Evolutionary conservation across 1,140 invertebrate species (phyloP).

Genomic region (Rhyzopertha dominica): DNA sequence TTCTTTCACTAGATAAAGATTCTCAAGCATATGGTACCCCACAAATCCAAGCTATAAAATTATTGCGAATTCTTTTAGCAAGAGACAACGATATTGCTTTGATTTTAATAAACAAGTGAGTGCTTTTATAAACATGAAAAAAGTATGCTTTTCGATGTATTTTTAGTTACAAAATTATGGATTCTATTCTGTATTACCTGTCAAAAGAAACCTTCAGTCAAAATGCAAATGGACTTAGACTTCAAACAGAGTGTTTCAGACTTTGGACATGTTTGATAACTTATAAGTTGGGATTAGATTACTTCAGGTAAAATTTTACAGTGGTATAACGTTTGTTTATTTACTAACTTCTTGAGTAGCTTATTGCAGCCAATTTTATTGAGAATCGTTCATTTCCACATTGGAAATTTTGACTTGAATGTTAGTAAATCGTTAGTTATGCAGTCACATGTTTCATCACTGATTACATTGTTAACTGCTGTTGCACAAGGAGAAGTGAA

Average conservation of each 20-base stretch:
- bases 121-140: too few relatives aligned
- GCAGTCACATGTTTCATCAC: constrained; percentile 48
- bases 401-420: constrained; percentile 48
- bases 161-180: constrained; percentile 48
- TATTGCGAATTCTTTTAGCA: constrained; percentile 49
- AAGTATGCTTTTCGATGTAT: too few relatives aligned
- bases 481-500: constrained; percentile 13
- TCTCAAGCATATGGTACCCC: constrained; percentile 46
- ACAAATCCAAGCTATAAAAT: constrained; percentile 49
- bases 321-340: constrained; percentile 9
- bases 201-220: constrained; percentile 45
- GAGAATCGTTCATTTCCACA: constrained; percentile 50
- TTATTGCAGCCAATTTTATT: constrained; percentile 45
- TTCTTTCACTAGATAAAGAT: constrained; percentile 37
- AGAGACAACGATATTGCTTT: constrained; percentile 45
- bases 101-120: constrained; percentile 32
- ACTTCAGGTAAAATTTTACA: constrained; percentile 38
- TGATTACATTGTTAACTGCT: constrained; percentile 41
- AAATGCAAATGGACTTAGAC: constrained; percentile 48
- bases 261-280: constrained; percentile 47
- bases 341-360: neutral
- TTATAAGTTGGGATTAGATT: constrained; percentile 45
- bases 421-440: constrained; percentile 45
- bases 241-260: constrained; percentile 57
- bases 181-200: constrained; percentile 48